Base-by-base conservation (phyloP, 2,888 invertebrate genomes). In the Rhagonycha fulva region DNA sequence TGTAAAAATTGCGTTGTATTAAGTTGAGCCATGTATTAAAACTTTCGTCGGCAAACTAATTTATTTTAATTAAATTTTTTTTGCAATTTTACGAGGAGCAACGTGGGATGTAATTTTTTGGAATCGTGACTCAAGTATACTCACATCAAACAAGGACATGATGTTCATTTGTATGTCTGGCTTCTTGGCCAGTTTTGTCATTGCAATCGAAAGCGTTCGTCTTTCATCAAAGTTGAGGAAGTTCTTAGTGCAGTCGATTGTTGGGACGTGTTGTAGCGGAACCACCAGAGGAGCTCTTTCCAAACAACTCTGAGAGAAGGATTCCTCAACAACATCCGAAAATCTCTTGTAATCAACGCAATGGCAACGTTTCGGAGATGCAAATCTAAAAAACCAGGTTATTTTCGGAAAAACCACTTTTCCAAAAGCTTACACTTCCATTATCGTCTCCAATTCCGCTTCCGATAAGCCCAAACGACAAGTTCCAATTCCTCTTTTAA, bases 151-250 rank as follows among this genome's bases (percentile, higher is more conserved):
- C 30, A 94, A 89, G 68, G 93, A 92, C 70, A 91, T 89, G 62
- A 95, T 89, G 82, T 95, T 94, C 76, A 93, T 92, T 60, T 93
- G 88, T 78, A 92, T 90, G 81, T 94, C 92, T 0, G 92, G 91
- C 67, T 90, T 90, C 80, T 90, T 91, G 47, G 92, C 89, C 19
- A 95, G 89, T 84, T 94, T 94, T 86, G 92, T 90, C 82, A 95
- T 89, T 0, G 93, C 94, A 74, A 89, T 88, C 1, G 93, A 91
- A 61, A 93, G 89, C 32, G 89, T 85, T 75, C 89, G 89, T 28
- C 95, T 89, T 87, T 95, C 94, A 78, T 94, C 93, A 85, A 92
- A 94, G 87, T 93, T 93, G 80, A 95, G 90, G 89, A 93, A 94
- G 80, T 90, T 90, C 78, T 87, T 87, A 14, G 91, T 89, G 80